Evolutionary conservation across 23 tunicate genomes (phyloP), one percentile per base, ranked within the genome.

Genomic region (Styela plicata): DNA sequence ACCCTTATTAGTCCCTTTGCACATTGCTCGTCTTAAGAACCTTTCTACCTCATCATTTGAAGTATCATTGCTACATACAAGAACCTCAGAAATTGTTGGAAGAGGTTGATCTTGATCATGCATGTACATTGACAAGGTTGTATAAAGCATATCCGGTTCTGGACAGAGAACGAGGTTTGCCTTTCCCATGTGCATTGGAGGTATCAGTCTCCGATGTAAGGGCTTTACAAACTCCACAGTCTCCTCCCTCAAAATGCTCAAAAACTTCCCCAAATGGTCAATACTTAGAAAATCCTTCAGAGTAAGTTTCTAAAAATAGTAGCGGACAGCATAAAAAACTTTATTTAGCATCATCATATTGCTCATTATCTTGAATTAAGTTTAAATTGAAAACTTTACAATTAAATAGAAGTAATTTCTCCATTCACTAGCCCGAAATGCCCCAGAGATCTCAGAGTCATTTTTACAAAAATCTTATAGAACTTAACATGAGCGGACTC

Each of bases 181-280:
- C 57, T 73, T 70, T 26, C 89, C 89, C 0, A n/a, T 24, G 16
- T 73, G 78, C 78, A 73, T 23, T 19, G 57, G 57, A 17, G 57
- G 57, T 33, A 25, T 22, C 52, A 73, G 27, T 33, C 20, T 57
- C 22, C 78, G 23, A n/a, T 73, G 7, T 17, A 66, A 26, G 30
- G 30, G 30, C 31, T 26, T 25, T 7, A 25, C 71, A 26, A 7
- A 25, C 5, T 25, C 16, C 7, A 5, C 7, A 5, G 16, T 3
- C 17, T 28, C 31, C 17, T 66, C 62, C 25, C 76, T 23, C 64
- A 87, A 62, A 24, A 52, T 82, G 21, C 24, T 65, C 2, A 84
- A 30, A 29, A 88, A 83, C 31, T 74, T 78, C 31, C 92, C 92
- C 63, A 88, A 44, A 70, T 88, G 92, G n/a, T 88, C 88, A 34